phyloP scores from a whole-genome alignment of 2,113 vertebrate genomes.

The Paralichthys olivaceus region DNA sequence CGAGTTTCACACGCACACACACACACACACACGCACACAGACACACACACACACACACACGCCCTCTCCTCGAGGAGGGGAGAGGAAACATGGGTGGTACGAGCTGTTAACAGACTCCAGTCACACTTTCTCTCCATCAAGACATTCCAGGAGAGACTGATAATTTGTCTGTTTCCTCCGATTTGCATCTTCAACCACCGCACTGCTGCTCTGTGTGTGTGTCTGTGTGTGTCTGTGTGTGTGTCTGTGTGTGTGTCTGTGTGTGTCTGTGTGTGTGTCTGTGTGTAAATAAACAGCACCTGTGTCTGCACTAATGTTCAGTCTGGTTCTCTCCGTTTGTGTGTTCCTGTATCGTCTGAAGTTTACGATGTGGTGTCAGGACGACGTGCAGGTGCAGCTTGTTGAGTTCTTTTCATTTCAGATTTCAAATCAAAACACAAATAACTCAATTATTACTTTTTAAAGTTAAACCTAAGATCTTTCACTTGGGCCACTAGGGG shows the following conservation, averaged over 20 bases:
- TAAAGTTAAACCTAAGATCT: too few species aligned
- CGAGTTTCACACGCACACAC: background rate
- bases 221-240: slow-evolving; percentile 20
- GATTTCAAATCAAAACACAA: too few species aligned
- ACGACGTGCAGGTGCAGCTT: too few species aligned
- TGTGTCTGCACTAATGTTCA: background rate
- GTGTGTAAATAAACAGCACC: too few species aligned
- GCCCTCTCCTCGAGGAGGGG: slow-evolving; percentile 13
- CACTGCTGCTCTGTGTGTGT: background rate
- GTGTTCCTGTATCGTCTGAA: background rate
- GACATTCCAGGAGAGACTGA: slow-evolving; percentile 71
- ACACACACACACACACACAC: slow-evolving; percentile 12
- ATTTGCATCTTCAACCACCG: slow-evolving; percentile 59
- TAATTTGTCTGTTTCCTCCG: slow-evolving; percentile 74
- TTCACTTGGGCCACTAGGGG: too few species aligned
- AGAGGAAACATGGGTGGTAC: slow-evolving; percentile 50
- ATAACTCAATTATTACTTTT: too few species aligned
- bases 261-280: background rate
- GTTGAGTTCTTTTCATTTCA: background rate
- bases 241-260: slow-evolving; percentile 6
- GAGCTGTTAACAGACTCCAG: slow-evolving; percentile 56
- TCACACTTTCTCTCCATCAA: slow-evolving; percentile 63
- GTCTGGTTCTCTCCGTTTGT: background rate
- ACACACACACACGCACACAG: slow-evolving; percentile 16
- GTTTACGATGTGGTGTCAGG: background rate